Evolutionary conservation across 2,113 vertebrate species (phyloP), one percentile per base, ranked within the genome.

Genomic region (Dunckerocampus dactyliophorus): DNA sequence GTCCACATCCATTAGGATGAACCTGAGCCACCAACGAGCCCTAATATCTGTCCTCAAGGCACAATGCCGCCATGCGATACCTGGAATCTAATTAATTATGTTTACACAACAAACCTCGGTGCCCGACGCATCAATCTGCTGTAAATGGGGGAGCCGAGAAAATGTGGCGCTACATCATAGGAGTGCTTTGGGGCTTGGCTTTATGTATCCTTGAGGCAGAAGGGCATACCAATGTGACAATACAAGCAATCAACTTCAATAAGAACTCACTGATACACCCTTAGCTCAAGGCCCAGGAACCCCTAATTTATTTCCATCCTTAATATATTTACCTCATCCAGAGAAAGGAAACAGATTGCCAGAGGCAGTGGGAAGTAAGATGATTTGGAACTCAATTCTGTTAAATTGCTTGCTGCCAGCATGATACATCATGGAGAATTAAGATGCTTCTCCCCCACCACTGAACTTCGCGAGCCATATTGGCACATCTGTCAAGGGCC

Each of bases 381-480:
- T 88, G 88, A 90, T 89, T 87, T 87, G 88, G 87, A 82, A 82
- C 88, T 85, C 79, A 87, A 88, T 89, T 87, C 78, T 72, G 75
- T 86, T 82, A 85, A 90, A 92, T 91, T 90, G 89, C 86, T 88
- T 87, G 84, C 86, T 87, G 89, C 87, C 89, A 89, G 84, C 68
- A 62, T 78, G 82, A 92, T 90, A 85, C 86, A 91, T 92, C 89
- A 89, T 68, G 59, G 79, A 80, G 82, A 89, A 92, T 90, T 89
- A 91, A 86, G 86, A 89, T 82, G 82, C 80, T 78, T 82, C 79
- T 83, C 76, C 83, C 82, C 82, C 62, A 83, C 80, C 80, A 82
- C 81, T 78, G 66, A 89, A 87, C 74, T 82, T 82, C 75, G 75
- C 80, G 68, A 77, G 83, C 79, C 87, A 85, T 88, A 88, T 89